Percentiles rank a stretch among this genome's conserved stretches.
Evolutionary conservation across 2,888 invertebrate genomes (phyloP).

Genomic region (Trachelus tabidus): DNA sequence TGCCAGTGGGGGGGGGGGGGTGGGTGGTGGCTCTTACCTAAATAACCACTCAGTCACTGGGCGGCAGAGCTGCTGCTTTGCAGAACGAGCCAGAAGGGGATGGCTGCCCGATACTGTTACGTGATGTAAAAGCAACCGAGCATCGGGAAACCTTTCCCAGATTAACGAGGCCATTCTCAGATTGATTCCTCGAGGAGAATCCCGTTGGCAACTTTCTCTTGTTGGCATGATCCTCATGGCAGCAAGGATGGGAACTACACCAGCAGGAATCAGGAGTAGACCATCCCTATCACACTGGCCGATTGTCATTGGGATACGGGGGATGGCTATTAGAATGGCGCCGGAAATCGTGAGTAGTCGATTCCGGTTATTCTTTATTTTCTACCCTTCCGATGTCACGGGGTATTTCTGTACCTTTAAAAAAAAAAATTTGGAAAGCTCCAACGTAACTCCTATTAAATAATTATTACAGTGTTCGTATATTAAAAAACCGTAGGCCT

Average conservation of each 20-base stretch:
- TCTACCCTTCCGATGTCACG: not conserved
- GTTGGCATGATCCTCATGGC: not conserved
- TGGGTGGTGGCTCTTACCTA: conserved; percentile 64
- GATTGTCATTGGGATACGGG: not conserved
- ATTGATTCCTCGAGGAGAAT: conserved; percentile 62
- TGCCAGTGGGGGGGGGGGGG: conserved; percentile 22
- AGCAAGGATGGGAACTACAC: not conserved
- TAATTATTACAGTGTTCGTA: not conserved
- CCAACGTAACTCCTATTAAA: not conserved
- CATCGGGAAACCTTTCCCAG: conserved; percentile 54
- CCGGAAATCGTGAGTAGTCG: not conserved
- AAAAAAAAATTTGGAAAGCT: not conserved
- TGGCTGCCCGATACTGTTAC: conserved; percentile 54
- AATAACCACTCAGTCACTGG: conserved; percentile 67
- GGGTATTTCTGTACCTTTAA: not conserved
- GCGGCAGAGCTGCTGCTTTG: conserved; percentile 46
- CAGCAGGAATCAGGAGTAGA: not conserved
- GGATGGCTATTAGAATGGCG: not conserved
- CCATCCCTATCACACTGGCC: not conserved
- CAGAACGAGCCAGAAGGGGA: conserved; percentile 1
- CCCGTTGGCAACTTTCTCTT: conserved; percentile 43
- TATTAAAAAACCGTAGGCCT: not conserved
- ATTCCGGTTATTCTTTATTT: not conserved
- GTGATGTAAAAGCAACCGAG: conserved; percentile 60
- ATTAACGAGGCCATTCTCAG: conserved; percentile 65